Evolutionary conservation across 2,113 vertebrate species (phyloP), one percentile per base, ranked within the genome.

Genomic region (Xiphophorus maculatus): DNA sequence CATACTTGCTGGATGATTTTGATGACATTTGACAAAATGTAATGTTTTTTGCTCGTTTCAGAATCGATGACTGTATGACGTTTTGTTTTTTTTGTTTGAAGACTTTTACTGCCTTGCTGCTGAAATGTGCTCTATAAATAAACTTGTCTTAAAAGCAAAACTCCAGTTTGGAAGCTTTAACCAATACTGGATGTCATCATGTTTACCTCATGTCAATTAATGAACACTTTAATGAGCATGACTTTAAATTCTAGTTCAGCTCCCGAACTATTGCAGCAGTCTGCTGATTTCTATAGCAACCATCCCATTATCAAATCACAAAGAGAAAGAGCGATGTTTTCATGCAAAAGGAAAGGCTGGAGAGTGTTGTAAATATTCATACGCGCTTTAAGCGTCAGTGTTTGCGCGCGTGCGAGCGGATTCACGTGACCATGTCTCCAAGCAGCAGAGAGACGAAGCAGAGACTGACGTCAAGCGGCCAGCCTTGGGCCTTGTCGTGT

Each of bases 401-500:
- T 54, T 63, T 42, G 60, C 72, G 40, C 13, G 10, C 9, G 60
- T 33, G 68, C 29, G 15, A n/a, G 11, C 3, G 28, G 65, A 69
- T 48, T 40, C 40, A 63, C 33, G 69, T 3, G 19, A 28, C 35
- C 42, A 61, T 63, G 89, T 90, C 87, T 88, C 86, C 54, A 85
- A 75, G 86, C 82, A 88, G 86, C 80, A 1, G 71, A 65, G 74
- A 74, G 82, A 73, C 33, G 40, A 83, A 88, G 76, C 68, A 5
- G 60, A 64, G 72, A 82, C 77, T 92, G 90, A 91, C 87, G 88
- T 93, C 90, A 93, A 86, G 66, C 69, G 9, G 66, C 63, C 79
- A 80, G 86, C 90, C 88, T 89, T 88, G 84, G 74, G 73, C 77
- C 82, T 83, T 42, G 72, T 69, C 73, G 73, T 91, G 74, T 74